phyloP scores from a whole-genome alignment of 2,113 vertebrate genomes.

The Brienomyrus brachyistius region DNA sequence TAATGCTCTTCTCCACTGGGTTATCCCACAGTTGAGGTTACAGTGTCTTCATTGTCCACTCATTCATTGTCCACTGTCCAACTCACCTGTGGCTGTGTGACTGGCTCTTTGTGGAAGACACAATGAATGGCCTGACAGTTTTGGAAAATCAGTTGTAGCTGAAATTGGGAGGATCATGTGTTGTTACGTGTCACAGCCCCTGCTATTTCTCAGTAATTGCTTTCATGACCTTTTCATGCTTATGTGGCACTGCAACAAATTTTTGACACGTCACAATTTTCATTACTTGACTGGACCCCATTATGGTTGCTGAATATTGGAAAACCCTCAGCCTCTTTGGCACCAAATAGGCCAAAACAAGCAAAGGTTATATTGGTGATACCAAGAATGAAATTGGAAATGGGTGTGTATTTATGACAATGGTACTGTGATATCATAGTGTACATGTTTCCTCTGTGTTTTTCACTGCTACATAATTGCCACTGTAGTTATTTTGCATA shows the following conservation, averaged over 20 bases:
- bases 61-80: not conserved
- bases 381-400: not conserved
- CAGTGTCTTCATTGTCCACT: not conserved
- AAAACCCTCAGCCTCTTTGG: not conserved
- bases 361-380: not conserved
- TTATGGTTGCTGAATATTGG: not conserved
- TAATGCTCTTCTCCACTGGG: not conserved
- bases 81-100: not conserved
- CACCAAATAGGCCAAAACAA: not conserved
- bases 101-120: not conserved
- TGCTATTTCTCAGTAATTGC: constrained; percentile 4
- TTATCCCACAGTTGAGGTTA: not conserved
- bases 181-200: not conserved
- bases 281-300: not conserved
- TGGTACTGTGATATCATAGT: not conserved
- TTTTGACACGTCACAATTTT: not conserved
- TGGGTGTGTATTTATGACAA: not conserved
- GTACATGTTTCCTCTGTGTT: not conserved
- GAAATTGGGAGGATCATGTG: not conserved
- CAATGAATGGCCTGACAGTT: not conserved
- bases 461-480: not conserved
- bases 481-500: not conserved
- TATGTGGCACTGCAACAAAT: not conserved
- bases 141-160: not conserved
- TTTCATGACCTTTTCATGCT: constrained; percentile 7